These are phyloP conservation scores for Raja brachyura DNA, from an alignment of 2,113 vertebrate genomes.

Conservation along the genomic window DNA sequence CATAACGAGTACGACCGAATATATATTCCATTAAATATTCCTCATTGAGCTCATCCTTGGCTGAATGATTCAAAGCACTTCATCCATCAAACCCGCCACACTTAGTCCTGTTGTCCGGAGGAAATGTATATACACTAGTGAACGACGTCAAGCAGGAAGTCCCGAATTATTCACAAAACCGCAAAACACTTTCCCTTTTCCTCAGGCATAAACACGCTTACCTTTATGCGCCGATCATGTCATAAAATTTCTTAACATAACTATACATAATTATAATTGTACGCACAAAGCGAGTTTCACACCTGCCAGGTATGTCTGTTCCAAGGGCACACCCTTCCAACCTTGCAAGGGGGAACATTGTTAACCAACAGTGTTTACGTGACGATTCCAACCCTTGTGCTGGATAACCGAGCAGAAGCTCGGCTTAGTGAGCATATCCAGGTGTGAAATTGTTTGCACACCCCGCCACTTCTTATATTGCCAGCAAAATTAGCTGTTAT, in stretches of 20 bases:
- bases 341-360: not conserved
- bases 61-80: not conserved
- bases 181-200: not conserved
- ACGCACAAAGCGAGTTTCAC: not conserved
- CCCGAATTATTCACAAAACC: not conserved
- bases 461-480: conserved; percentile 99
- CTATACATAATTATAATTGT: not conserved
- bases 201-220: not conserved
- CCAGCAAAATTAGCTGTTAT: conserved; percentile 99
- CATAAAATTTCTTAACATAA: not conserved
- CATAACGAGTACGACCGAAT: not conserved
- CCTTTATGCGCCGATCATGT: not conserved
- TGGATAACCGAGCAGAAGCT: conserved; percentile 69
- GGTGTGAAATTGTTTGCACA: conserved; percentile 99
- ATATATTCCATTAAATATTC: not conserved
- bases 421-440: conserved; percentile 99
- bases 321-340: not conserved
- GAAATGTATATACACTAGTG: not conserved
- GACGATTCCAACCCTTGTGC: conserved; percentile 57
- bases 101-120: not conserved
- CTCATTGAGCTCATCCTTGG: not conserved
- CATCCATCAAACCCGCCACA: not conserved
- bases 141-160: not conserved
- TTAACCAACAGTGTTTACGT: not conserved
- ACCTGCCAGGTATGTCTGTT: not conserved